A percentile compares a stretch with the other conserved stretches of the same genome.
These are phyloP conservation scores for Pseudeuparius sepicola DNA, from an alignment of 2,888 invertebrate species.

Conservation along the genomic window DNA sequence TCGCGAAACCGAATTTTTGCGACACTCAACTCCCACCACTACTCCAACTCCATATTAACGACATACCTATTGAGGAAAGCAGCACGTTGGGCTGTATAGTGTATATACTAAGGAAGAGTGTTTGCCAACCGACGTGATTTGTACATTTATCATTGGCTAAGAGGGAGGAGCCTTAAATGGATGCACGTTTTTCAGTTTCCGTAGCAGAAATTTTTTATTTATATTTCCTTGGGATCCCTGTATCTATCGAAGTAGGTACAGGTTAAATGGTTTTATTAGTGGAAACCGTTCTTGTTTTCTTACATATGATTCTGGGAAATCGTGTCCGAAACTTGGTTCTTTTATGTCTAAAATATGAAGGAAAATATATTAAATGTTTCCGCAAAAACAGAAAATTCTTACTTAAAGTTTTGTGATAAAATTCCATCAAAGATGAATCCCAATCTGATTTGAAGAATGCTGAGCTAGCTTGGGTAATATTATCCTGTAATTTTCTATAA, in stretches of 20 bases:
- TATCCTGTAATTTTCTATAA: conserved; percentile 71
- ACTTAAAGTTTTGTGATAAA: conserved; percentile 76
- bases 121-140: no score
- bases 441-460: conserved; percentile 90
- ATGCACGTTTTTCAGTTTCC: conserved; percentile 66
- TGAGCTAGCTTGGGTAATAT: conserved; percentile 81
- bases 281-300: conserved; percentile 79
- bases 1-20: no score
- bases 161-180: conserved; percentile 66
- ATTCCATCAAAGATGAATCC: conserved; percentile 71
- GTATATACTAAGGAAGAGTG: no score
- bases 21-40: no score
- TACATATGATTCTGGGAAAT: conserved; percentile 69
- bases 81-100: no score
- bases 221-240: conserved; percentile 83
- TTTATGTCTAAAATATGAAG: conserved; percentile 46
- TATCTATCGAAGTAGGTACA: conserved; percentile 93
- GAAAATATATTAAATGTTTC: conserved; percentile 2
- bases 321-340: conserved; percentile 83
- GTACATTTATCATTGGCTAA: no score
- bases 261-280: conserved; percentile 68
- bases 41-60: no score
- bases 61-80: no score
- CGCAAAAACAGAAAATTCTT: conserved; percentile 30
- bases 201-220: conserved; percentile 74